Evolutionary conservation across 2,797 vertebrate species (phyloP), one percentile per base, ranked within the genome.

Genomic region (Tachyglossus aculeatus): DNA sequence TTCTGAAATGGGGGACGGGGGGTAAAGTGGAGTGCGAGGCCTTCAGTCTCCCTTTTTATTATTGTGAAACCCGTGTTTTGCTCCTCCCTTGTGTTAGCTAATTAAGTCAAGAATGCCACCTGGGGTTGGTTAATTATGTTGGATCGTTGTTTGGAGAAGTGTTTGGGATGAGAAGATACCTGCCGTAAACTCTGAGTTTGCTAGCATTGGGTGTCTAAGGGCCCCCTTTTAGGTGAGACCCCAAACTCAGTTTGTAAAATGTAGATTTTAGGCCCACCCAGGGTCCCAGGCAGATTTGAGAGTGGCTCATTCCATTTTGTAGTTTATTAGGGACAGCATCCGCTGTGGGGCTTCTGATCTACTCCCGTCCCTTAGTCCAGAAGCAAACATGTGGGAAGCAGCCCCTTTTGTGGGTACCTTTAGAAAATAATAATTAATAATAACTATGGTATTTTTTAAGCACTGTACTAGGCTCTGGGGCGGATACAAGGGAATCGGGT

Each of bases 51-150:
- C n/a, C n/a, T n/a, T n/a, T n/a, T n/a, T n/a, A n/a, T n/a, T n/a
- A n/a, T n/a, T n/a, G 22, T 29, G 13, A 45, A 4, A 27, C 25
- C 19, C 55, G 60, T 61, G 27, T 45, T 44, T 50, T 80, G 27
- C 21, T 18, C 22, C 65, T 77, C 76, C 27, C 36, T 69, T 15
- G 63, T 63, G 40, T 59, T 55, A n/a, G n/a, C n/a, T n/a, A n/a
- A 25, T 7, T 44, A 33, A 58, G 37, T 70, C 32, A 55, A 27
- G 4, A 65, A 2, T 41, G 21, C 55, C 32, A 33, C 7, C 10
- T 53, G 43, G 32, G 12, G 18, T 54, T 73, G 31, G 21, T 15
- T 44, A 44, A 22, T 22, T 43, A 21, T 44, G 12, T 18, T 41
- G 11, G 24, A 22, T 44, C 24, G 24, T n/a, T 21, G n/a, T n/a